Percentiles rank a stretch among this genome's conserved stretches.
Evolutionary conservation across 1,140 invertebrate species (phyloP).

Genomic region (Polypedilum pembai): DNA sequence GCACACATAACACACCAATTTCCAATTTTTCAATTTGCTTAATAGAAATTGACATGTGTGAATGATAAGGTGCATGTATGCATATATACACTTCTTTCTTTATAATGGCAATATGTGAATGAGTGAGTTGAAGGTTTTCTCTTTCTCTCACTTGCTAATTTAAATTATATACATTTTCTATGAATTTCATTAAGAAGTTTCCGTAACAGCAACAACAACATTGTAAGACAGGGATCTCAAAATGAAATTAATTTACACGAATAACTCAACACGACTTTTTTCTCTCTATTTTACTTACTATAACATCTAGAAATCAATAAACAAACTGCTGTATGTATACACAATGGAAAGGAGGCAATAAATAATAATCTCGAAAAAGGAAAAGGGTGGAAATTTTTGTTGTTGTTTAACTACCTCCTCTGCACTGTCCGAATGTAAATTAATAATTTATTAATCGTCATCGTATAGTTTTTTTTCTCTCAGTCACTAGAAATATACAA

Average conservation of each 20-base stretch:
- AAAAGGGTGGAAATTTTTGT: background rate
- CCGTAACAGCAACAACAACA: background rate
- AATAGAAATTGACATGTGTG: slow-evolving; percentile 22
- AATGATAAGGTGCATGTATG: slow-evolving; percentile 14
- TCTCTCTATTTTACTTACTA: background rate
- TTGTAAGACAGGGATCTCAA: background rate
- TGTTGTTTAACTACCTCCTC: background rate
- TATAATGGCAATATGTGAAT: background rate
- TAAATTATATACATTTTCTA: background rate
- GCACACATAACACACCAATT: slow-evolving; percentile 14
- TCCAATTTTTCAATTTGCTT: slow-evolving; percentile 26
- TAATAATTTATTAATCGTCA: background rate
- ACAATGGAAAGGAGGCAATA: background rate
- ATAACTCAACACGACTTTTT: background rate
- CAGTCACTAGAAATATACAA: too few relatives aligned
- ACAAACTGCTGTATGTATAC: background rate
- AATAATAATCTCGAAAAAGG: background rate
- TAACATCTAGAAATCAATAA: background rate
- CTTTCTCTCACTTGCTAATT: too few relatives aligned
- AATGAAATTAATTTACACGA: slow-evolving; percentile 17
- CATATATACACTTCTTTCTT: background rate
- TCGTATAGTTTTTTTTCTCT: background rate
- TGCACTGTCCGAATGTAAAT: background rate
- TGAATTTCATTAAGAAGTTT: slow-evolving; percentile 1
- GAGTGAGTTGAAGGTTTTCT: background rate